These are phyloP conservation scores for Glaucomys volans DNA, from an alignment of 2,113 vertebrate species.

Conservation along the genomic window DNA sequence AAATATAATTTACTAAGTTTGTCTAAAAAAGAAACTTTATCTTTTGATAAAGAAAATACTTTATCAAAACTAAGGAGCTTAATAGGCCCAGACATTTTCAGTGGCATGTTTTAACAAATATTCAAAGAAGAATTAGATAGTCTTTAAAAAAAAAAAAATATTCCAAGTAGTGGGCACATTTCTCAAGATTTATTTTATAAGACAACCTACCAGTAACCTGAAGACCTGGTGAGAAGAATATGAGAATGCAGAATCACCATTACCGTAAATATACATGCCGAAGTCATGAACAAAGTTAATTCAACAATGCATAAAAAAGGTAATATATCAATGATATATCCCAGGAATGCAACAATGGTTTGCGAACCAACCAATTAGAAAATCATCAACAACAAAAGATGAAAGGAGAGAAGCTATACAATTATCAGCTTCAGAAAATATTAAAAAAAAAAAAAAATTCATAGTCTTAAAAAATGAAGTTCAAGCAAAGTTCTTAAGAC, in stretches of 20 bases:
- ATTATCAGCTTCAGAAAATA: background rate
- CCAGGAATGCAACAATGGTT: background rate
- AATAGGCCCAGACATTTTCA: background rate
- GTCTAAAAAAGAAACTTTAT: background rate
- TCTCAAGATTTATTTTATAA: background rate
- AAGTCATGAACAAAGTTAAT: background rate
- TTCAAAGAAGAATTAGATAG: slow-evolving; percentile 2
- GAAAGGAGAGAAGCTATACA: background rate
- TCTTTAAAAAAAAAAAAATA: background rate
- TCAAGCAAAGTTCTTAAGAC: slow-evolving; percentile 14
- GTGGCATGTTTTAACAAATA: background rate
- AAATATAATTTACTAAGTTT: background rate
- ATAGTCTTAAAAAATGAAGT: slow-evolving; percentile 23
- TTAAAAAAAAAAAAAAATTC: slow-evolving; percentile 18
- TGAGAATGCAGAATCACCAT: background rate
- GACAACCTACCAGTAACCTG: background rate
- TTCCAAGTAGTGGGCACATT: background rate
- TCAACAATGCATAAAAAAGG: background rate
- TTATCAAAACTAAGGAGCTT: background rate
- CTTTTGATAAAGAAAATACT: background rate
- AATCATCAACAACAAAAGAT: background rate
- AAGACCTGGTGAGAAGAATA: background rate
- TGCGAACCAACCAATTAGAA: background rate
- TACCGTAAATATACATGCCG: background rate
- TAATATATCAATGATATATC: background rate